A percentile compares a stretch with the other conserved stretches of the same genome.
phyloP scores from a whole-genome alignment of 2,113 vertebrate genomes.

The Peromyscus polionotus region DNA sequence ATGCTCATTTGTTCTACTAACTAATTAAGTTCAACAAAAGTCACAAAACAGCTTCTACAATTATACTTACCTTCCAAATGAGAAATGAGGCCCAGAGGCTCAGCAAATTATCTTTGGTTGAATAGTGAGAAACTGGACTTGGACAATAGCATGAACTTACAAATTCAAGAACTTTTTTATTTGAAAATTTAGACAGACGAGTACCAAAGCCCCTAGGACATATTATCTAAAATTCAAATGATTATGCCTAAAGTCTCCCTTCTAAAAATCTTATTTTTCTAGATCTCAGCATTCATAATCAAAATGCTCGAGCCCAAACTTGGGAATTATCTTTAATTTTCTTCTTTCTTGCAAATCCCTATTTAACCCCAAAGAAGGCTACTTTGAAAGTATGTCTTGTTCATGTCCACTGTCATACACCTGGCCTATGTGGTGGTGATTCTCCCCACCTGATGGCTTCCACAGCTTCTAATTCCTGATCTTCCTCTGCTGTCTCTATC shows the following conservation, averaged over 20 bases:
- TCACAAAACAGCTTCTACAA: background rate
- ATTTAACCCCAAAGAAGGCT: background rate
- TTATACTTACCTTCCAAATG: slow-evolving; percentile 2
- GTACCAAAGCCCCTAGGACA: background rate
- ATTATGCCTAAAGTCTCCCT: background rate
- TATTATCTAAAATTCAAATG: slow-evolving; percentile 15
- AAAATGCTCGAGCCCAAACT: background rate
- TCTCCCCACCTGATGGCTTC: background rate
- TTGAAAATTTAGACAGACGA: background rate
- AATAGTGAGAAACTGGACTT: background rate
- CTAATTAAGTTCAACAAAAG: slow-evolving; percentile 25
- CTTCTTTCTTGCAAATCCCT: background rate
- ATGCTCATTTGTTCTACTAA: background rate
- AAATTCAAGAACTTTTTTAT: background rate
- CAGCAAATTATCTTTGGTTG: background rate
- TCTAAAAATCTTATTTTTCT: slow-evolving; percentile 1
- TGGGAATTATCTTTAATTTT: background rate
- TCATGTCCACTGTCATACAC: background rate
- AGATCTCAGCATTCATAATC: background rate
- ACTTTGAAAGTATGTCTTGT: background rate
- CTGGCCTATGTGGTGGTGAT: background rate
- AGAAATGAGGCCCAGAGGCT: background rate
- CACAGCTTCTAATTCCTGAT: background rate
- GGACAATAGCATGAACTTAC: background rate
- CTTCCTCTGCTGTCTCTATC: background rate